Evolutionary conservation across 2,888 invertebrate genomes (phyloP).

Genomic region (Lydus trimaculatus): DNA sequence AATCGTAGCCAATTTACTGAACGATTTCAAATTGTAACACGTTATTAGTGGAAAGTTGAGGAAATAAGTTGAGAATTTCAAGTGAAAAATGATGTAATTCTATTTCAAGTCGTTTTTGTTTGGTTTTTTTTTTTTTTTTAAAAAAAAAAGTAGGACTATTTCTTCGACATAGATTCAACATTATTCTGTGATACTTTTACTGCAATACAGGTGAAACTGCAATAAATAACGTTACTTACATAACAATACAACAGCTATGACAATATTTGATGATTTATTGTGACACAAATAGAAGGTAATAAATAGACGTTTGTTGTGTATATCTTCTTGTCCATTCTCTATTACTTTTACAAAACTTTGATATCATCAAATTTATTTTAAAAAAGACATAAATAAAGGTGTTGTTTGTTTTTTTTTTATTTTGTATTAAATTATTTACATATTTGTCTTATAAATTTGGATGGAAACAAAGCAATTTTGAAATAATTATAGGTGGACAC

Average conservation of each 20-base stretch:
- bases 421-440: background rate
- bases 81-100: background rate
- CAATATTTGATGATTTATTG: constrained; percentile 13
- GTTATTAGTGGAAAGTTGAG: background rate
- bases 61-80: background rate
- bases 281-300: constrained; percentile 10
- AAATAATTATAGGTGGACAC: constrained; percentile 1
- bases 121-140: background rate
- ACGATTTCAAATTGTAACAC: background rate
- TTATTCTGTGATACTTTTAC: background rate
- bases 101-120: too few relatives aligned
- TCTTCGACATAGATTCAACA: background rate
- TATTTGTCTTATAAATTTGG: background rate
- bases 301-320: constrained; percentile 7
- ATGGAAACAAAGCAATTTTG: background rate
- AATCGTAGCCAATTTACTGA: background rate
- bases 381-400: background rate
- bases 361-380: constrained; percentile 4
- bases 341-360: background rate
- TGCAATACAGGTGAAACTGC: constrained; percentile 7
- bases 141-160: background rate
- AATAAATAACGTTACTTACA: constrained; percentile 14
- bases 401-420: background rate
- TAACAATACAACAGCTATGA: constrained; percentile 13
- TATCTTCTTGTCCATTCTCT: background rate